Percentiles rank a stretch among this genome's conserved stretches.
Evolutionary conservation across 2,797 vertebrate genomes (phyloP).

Genomic region (Melanogrammus aeglefinus): DNA sequence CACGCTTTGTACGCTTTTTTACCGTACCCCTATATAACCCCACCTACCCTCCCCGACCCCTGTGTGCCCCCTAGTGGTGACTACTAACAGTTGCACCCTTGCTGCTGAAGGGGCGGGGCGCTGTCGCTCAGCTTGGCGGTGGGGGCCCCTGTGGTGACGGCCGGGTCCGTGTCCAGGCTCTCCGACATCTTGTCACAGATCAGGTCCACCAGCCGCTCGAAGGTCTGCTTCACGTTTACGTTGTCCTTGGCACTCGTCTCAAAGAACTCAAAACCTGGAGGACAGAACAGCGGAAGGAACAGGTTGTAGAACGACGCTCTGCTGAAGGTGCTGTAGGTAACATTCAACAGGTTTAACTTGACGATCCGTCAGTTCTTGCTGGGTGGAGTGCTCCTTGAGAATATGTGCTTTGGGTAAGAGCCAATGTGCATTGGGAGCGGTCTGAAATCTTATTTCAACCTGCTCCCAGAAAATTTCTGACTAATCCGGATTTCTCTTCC

Average conservation of each 20-base stretch:
- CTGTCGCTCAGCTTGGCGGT: constrained; percentile 88
- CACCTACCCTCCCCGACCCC: neutral
- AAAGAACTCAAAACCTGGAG: constrained; percentile 93
- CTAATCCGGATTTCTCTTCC: neutral
- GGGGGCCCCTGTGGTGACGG: constrained; percentile 80
- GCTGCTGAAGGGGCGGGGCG: constrained; percentile 84
- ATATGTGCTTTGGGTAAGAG: neutral
- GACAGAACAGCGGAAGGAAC: neutral
- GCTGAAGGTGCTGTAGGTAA: neutral
- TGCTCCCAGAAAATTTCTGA: neutral
- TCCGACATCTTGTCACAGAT: constrained; percentile 99
- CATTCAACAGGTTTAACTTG: neutral
- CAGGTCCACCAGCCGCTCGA: constrained; percentile 93
- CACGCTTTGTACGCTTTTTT: neutral
- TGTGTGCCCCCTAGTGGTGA: neutral
- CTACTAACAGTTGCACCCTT: constrained; percentile 90
- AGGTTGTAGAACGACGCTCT: neutral
- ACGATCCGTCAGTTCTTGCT: too few species aligned
- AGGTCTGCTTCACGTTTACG: constrained; percentile 96
- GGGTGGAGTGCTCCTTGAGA: neutral
- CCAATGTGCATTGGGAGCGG: too few species aligned
- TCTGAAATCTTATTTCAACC: neutral
- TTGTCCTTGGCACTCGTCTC: constrained; percentile 98
- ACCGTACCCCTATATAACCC: neutral
- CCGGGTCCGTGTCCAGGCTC: constrained; percentile 86